phyloP scores from a whole-genome alignment of 2,797 vertebrate species.

The Oryzias sinensis region DNA sequence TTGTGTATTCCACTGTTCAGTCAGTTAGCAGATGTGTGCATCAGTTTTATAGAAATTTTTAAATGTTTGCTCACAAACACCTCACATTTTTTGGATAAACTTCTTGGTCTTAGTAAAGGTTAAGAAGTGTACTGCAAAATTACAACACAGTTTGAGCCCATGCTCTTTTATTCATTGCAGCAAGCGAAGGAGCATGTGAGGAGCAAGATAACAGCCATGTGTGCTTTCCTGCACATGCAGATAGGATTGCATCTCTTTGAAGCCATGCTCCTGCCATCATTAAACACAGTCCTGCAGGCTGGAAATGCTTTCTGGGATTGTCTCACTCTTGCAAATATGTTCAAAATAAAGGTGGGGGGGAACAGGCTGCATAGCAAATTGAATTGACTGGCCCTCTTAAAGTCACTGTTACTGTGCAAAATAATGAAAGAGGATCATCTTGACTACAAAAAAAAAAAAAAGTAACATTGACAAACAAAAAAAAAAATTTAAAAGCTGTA shows the following conservation, averaged over 20 bases:
- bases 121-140: slow-evolving; percentile 61
- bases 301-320: slow-evolving; percentile 77
- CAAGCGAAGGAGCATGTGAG: slow-evolving; percentile 33
- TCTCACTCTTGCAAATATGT: slow-evolving; percentile 74
- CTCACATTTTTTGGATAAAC: slow-evolving; percentile 33
- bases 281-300: slow-evolving; percentile 84
- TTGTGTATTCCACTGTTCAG: neutral
- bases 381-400: slow-evolving; percentile 66
- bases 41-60: slow-evolving; percentile 12
- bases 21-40: neutral
- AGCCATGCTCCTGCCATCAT: slow-evolving; percentile 83
- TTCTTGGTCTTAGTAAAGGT: slow-evolving; percentile 42
- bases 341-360: slow-evolving; percentile 8
- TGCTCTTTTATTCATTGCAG: slow-evolving; percentile 48
- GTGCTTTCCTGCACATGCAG: slow-evolving; percentile 50
- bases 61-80: slow-evolving; percentile 14
- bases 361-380: slow-evolving; percentile 59
- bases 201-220: slow-evolving; percentile 15
- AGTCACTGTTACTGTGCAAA: slow-evolving; percentile 70
- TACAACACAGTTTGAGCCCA: slow-evolving; percentile 72
- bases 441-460: slow-evolving; percentile 30
- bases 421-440: slow-evolving; percentile 67
- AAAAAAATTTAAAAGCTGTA: slow-evolving; percentile 15
- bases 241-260: slow-evolving; percentile 80
- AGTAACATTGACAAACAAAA: neutral